These are phyloP conservation scores for Formica exsecta DNA, from an alignment of 1,140 invertebrate genomes.

Conservation along the genomic window DNA sequence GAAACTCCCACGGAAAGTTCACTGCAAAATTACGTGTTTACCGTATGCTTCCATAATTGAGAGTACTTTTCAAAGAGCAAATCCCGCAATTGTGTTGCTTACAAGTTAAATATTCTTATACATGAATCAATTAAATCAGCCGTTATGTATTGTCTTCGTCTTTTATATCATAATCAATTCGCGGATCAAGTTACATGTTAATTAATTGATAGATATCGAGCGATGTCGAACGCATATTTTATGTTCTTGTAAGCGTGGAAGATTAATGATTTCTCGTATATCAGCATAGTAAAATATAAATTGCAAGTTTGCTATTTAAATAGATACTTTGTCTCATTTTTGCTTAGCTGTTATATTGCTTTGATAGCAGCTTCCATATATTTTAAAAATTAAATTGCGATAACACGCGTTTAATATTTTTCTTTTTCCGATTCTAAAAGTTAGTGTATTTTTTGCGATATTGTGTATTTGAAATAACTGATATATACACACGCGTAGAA, in stretches of 20 bases:
- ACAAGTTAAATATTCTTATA: neutral
- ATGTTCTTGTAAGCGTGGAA: neutral
- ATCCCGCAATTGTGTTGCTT: neutral
- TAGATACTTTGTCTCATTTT: slow-evolving; percentile 10
- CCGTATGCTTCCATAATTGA: neutral
- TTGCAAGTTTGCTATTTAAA: slow-evolving; percentile 11
- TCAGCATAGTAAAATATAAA: slow-evolving; percentile 30
- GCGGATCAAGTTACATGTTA: neutral
- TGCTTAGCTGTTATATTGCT: neutral
- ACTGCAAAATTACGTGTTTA: slow-evolving; percentile 15
- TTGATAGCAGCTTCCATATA: neutral
- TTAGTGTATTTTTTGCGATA: neutral
- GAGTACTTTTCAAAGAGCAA: neutral
- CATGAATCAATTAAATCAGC: slow-evolving; percentile 21
- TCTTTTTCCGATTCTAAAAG: too few relatives aligned
- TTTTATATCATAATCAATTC: slow-evolving; percentile 24
- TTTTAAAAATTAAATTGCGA: neutral
- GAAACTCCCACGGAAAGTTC: neutral
- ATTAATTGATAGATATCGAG: slow-evolving; percentile 6
- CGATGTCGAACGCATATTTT: neutral
- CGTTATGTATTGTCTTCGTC: neutral
- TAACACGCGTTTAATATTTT: neutral
- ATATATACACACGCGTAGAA: neutral
- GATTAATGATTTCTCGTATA: neutral
- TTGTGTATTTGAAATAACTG: neutral